Conservation (phyloP, 2,797 vertebrate species). For the Liasis olivaceus region DNA sequence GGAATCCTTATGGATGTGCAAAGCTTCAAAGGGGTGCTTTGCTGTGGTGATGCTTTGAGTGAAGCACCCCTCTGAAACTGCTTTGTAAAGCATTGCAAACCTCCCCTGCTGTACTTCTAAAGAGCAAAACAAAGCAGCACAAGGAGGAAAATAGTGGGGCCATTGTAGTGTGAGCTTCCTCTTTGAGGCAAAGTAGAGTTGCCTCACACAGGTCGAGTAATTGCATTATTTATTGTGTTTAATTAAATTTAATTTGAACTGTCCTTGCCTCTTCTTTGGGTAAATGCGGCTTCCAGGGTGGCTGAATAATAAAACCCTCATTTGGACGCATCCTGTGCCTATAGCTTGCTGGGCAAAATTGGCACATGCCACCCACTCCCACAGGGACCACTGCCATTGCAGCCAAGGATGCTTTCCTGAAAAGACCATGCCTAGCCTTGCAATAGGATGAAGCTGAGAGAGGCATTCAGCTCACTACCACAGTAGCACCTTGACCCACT, state of each 20-base stretch:
- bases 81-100: background rate
- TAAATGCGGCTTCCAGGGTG: background rate
- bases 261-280: background rate
- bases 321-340: background rate
- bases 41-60: background rate
- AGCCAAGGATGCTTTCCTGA: background rate
- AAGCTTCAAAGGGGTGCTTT: background rate
- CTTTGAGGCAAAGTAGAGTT: background rate
- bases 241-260: background rate
- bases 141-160: background rate
- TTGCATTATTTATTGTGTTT: background rate
- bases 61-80: background rate
- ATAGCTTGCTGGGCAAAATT: background rate
- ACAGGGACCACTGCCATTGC: background rate
- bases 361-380: background rate
- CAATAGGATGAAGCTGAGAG: background rate
- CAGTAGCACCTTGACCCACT: background rate
- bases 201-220: background rate
- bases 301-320: background rate
- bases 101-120: background rate
- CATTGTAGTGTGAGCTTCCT: background rate
- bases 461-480: background rate
- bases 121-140: background rate
- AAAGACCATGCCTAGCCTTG: background rate
- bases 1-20: background rate